Conservation (phyloP, 2,797 vertebrate species). For the Ptychadena robeensis region DNA sequence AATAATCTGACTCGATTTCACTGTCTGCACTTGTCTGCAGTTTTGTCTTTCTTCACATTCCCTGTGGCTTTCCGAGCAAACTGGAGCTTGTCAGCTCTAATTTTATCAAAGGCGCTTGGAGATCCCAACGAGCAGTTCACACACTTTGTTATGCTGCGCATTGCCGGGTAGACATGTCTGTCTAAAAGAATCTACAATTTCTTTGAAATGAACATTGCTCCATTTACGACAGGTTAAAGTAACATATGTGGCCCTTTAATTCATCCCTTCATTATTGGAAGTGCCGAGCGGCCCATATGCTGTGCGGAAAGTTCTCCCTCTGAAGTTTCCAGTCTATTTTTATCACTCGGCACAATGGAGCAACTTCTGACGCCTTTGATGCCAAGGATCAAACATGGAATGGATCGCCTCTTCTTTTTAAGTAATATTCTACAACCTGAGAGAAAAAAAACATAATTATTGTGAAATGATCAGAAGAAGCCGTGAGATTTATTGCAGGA, state of each 20-base stretch:
- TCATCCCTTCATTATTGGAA: conserved; percentile 37
- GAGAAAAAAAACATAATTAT: conserved; percentile 47
- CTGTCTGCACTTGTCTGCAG: conserved; percentile 11
- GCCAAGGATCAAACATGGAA: conserved; percentile 23
- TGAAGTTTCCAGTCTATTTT: conserved; percentile 32
- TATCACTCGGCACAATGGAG: conserved; percentile 1
- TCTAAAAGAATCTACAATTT: conserved; percentile 25
- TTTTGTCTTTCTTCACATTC: conserved; percentile 22
- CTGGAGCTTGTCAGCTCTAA: conserved; percentile 59
- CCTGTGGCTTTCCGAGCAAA: conserved; percentile 54
- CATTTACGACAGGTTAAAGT: conserved; percentile 43
- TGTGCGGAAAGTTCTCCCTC: not conserved
- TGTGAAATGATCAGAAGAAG: conserved; percentile 38
- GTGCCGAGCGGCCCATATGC: conserved; percentile 19
- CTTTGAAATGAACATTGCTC: conserved; percentile 45
- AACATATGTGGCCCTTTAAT: conserved; percentile 45
- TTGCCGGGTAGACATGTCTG: conserved; percentile 24
- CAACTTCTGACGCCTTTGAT: conserved; percentile 25
- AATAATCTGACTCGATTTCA: conserved; percentile 34
- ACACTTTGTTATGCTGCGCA: conserved; percentile 16
- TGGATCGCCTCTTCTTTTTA: not conserved
- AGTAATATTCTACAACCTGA: conserved; percentile 27
- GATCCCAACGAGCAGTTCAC: conserved; percentile 39
- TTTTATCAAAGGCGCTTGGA: conserved; percentile 54
- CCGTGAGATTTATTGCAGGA: not conserved